Percentiles rank a stretch among this genome's conserved stretches.
Conservation (phyloP, 2,113 vertebrate species). For the Vulpes ferrilata region DNA sequence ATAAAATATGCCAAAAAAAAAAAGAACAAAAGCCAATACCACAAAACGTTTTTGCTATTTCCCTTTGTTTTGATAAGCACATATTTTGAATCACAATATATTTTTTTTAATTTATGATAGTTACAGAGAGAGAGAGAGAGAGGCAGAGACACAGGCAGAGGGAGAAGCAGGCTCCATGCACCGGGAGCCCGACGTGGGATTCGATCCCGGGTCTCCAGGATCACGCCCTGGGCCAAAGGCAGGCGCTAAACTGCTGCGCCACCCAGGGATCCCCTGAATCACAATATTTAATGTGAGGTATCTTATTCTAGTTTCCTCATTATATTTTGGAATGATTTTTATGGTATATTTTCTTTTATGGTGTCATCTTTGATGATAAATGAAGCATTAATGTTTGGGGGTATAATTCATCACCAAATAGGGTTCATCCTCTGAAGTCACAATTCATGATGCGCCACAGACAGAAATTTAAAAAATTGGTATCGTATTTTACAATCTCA, state of each 20-base stretch:
- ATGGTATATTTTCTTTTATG: neutral
- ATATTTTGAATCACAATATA: neutral
- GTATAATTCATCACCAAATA: neutral
- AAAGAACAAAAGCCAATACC: neutral
- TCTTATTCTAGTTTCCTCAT: neutral
- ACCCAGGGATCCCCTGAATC: neutral
- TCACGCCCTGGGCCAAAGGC: no score
- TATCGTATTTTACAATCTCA: neutral
- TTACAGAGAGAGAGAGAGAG: no score
- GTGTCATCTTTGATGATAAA: neutral
- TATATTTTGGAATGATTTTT: neutral
- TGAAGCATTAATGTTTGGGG: neutral
- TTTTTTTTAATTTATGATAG: no score
- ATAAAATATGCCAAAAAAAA: neutral
- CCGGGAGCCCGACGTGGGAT: no score
- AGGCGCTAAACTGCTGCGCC: no score
- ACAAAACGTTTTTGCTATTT: neutral
- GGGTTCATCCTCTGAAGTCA: neutral
- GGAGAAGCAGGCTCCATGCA: no score
- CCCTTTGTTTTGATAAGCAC: slow-evolving; percentile 55
- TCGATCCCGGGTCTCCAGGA: no score
- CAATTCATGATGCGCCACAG: neutral
- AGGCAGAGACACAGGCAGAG: no score
- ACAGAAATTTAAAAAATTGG: neutral
- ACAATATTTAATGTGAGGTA: slow-evolving; percentile 13